Evolutionary conservation across 2,113 vertebrate species (phyloP).

Genomic region (Thunnus maccoyii): DNA sequence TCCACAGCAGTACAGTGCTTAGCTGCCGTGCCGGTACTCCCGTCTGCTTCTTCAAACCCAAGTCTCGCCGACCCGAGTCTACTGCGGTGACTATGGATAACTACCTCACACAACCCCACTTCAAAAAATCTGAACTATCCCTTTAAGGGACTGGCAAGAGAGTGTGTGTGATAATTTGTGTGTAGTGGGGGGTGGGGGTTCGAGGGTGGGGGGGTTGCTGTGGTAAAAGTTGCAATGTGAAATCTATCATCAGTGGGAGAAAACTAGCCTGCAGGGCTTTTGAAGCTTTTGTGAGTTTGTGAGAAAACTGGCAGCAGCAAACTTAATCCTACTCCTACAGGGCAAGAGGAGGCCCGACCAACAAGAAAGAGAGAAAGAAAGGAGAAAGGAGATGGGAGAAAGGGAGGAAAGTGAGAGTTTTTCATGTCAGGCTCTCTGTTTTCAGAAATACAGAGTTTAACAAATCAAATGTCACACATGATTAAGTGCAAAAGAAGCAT

Average conservation of each 20-base stretch:
- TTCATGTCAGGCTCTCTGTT: constrained; percentile 33
- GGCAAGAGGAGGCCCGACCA: constrained; percentile 47
- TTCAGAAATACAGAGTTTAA: constrained; percentile 30
- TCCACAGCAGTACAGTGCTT: no score
- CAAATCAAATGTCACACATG: constrained; percentile 17
- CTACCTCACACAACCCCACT: no score
- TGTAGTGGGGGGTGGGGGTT: background rate
- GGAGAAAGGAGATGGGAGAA: constrained; percentile 19
- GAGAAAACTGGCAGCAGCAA: constrained; percentile 47
- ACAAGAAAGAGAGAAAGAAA: constrained; percentile 34
- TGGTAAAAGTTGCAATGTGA: constrained; percentile 52
- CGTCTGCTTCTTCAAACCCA: no score
- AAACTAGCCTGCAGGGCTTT: constrained; percentile 60
- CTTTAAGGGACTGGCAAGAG: constrained; percentile 13
- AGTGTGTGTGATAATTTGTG: constrained; percentile 40
- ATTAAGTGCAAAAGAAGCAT: background rate
- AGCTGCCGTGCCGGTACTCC: no score
- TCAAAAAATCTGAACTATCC: no score
- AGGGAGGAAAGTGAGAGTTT: constrained; percentile 37
- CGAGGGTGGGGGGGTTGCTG: background rate
- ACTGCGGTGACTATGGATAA: no score
- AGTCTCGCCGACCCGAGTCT: no score
- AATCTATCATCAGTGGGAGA: constrained; percentile 62
- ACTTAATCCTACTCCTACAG: constrained; percentile 69
- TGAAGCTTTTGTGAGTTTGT: constrained; percentile 63